These are phyloP conservation scores for Antedon mediterranea DNA, from an alignment of 53 echinoderm and acorn worm genomes.

Conservation along the genomic window DNA sequence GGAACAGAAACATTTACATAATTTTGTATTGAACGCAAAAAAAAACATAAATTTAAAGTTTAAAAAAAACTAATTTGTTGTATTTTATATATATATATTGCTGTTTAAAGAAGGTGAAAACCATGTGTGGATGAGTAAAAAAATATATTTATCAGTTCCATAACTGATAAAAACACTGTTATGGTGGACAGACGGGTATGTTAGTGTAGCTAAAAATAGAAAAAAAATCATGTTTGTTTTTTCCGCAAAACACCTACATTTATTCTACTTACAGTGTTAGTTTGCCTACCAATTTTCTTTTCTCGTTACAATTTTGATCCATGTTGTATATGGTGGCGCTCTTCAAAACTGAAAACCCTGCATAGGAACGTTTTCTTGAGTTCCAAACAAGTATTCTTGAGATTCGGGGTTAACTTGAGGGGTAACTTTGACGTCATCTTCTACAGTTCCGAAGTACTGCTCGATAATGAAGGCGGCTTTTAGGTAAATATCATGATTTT, in stretches of 20 bases:
- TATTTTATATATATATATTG: background rate
- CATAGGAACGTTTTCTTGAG: slow-evolving; percentile 51
- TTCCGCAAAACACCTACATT: slow-evolving; percentile 9
- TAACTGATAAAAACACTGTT: no score
- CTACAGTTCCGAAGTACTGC: slow-evolving; percentile 79
- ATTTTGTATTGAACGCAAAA: background rate
- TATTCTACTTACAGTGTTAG: background rate
- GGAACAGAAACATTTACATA: background rate
- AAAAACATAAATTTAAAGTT: background rate
- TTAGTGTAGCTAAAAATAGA: slow-evolving; percentile 3
- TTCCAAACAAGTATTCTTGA: slow-evolving; percentile 77
- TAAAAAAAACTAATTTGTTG: background rate
- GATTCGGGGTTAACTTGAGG: slow-evolving; percentile 67
- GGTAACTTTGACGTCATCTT: slow-evolving; percentile 71
- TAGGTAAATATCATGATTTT: slow-evolving; percentile 94
- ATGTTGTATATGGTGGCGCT: background rate
- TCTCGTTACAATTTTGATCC: background rate
- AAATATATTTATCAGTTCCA: background rate
- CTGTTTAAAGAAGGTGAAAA: background rate
- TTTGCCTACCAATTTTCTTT: background rate
- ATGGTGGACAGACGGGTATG: no score
- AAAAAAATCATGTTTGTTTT: slow-evolving; percentile 11
- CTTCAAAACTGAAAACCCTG: slow-evolving; percentile 87
- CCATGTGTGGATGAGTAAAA: background rate
- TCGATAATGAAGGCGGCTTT: slow-evolving; percentile 95